These are phyloP conservation scores for Oligia fasciuncula DNA, from an alignment of 2,888 invertebrate species.

Conservation along the genomic window DNA sequence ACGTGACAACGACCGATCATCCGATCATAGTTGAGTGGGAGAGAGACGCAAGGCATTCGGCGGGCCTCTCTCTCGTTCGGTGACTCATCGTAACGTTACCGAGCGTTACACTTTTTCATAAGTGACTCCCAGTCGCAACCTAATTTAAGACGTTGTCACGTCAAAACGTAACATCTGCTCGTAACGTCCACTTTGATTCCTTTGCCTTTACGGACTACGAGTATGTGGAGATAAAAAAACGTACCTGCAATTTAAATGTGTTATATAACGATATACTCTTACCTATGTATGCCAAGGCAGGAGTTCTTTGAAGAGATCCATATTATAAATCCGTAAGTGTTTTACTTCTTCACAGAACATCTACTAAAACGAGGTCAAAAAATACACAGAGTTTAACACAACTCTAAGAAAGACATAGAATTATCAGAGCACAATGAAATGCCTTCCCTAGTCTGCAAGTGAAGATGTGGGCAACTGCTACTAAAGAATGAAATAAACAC, in stretches of 20 bases:
- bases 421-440: too few relatives aligned
- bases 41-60: too few relatives aligned
- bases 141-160: too few relatives aligned
- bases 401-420: neutral
- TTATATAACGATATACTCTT: neutral
- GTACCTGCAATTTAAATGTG: slow-evolving; percentile 21
- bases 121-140: too few relatives aligned
- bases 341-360: neutral
- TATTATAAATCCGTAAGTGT: neutral
- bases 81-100: too few relatives aligned
- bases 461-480: neutral
- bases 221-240: slow-evolving; percentile 25
- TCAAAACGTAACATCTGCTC: slow-evolving; percentile 65
- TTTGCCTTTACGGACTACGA: slow-evolving; percentile 26
- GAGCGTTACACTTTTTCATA: too few relatives aligned
- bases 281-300: too few relatives aligned
- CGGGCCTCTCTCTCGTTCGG: too few relatives aligned
- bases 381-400: neutral
- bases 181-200: slow-evolving; percentile 56
- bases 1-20: too few relatives aligned
- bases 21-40: too few relatives aligned
- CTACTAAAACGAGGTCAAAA: neutral
- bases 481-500: neutral
- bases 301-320: neutral
- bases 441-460: neutral